Percentiles rank a stretch among this genome's conserved stretches.
Conservation (phyloP, 2,888 invertebrate species). For the Caenorhabditis imperialis region DNA sequence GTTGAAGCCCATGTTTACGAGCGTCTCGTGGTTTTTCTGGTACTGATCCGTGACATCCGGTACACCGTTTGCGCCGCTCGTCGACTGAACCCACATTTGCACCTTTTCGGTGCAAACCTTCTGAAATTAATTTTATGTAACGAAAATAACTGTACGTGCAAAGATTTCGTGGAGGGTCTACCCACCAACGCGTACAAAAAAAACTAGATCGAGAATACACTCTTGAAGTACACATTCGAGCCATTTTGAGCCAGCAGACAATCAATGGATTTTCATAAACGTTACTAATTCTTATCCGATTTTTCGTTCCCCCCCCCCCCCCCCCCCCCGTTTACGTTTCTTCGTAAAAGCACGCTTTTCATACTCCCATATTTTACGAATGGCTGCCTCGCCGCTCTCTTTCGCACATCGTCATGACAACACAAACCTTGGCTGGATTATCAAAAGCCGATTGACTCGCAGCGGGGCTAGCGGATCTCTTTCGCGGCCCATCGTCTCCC, state of each 20-base stretch:
- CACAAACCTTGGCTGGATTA: conserved; percentile 51
- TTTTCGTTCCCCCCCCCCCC: no score
- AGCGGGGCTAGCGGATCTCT: conserved; percentile 45
- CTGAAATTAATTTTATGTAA: no score
- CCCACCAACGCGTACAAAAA: no score
- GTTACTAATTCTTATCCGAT: no score
- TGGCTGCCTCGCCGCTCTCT: neutral
- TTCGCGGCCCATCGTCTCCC: conserved; percentile 39
- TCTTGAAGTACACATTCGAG: no score
- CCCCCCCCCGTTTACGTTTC: no score
- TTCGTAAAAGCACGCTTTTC: no score
- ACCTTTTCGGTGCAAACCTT: conserved; percentile 52
- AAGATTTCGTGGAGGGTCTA: no score
- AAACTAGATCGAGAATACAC: no score
- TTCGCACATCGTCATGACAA: conserved; percentile 3
- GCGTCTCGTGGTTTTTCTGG: conserved; percentile 39
- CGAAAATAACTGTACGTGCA: no score
- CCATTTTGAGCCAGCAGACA: no score
- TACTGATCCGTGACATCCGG: conserved; percentile 27
- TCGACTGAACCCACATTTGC: conserved; percentile 42
- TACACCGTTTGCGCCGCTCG: conserved; percentile 16
- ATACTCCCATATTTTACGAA: neutral
- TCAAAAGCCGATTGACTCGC: conserved; percentile 31
- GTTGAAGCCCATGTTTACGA: conserved; percentile 44
- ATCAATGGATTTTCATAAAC: no score